A percentile compares a stretch with the other conserved stretches of the same genome.
Evolutionary conservation across 2,113 vertebrate species (phyloP).

Genomic region (Emydocephalus ijimae): DNA sequence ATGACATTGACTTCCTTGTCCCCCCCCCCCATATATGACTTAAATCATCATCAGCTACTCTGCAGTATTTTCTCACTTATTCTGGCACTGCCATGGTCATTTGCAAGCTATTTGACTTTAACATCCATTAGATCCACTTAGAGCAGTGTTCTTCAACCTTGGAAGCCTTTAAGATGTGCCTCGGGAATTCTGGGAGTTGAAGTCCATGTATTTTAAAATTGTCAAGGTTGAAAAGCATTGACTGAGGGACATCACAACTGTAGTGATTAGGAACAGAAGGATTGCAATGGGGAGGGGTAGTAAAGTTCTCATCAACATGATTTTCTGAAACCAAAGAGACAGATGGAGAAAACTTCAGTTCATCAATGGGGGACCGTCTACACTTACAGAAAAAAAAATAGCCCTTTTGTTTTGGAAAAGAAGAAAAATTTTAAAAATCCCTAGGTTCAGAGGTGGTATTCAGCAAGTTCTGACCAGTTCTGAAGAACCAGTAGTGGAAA

Average conservation of each 20-base stretch:
- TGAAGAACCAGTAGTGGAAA: too few species aligned
- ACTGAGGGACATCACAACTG: not conserved
- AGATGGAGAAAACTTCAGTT: not conserved
- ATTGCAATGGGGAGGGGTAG: not conserved
- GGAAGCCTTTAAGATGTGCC: not conserved
- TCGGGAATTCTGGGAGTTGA: not conserved
- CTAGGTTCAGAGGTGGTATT: not conserved
- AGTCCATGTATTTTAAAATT: not conserved
- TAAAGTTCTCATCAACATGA: not conserved
- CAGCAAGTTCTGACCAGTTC: too few species aligned
- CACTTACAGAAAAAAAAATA: not conserved
- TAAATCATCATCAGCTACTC: not conserved
- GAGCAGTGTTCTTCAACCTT: not conserved
- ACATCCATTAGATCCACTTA: not conserved
- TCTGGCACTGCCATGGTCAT: not conserved
- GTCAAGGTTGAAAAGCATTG: not conserved
- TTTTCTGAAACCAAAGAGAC: not conserved
- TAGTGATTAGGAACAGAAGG: not conserved
- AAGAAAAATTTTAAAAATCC: not conserved
- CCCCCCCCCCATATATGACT: not conserved
- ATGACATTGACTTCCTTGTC: not conserved
- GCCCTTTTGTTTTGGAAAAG: not conserved
- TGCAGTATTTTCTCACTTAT: not conserved
- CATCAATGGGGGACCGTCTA: not conserved
- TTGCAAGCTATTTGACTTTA: not conserved